phyloP scores from a whole-genome alignment of 2,113 vertebrate species.

The Nesogale talazaci region DNA sequence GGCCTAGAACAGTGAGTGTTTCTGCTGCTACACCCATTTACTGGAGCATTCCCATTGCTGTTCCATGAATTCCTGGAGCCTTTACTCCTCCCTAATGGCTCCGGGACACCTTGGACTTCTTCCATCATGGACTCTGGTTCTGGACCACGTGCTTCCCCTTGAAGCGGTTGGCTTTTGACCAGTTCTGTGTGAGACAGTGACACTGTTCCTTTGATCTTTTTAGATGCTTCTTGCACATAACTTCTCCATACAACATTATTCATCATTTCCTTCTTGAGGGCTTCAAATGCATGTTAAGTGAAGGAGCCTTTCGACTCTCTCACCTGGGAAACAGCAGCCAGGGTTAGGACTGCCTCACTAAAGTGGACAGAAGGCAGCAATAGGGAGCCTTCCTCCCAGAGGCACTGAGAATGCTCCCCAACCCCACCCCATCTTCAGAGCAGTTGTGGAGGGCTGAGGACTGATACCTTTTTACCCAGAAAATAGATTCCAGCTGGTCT shows the following conservation, averaged over 20 bases:
- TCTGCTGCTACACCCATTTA: no score
- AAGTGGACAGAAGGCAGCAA: no score
- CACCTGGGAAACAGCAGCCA: background rate
- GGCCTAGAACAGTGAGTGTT: no score
- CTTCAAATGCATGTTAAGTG: background rate
- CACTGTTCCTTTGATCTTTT: no score
- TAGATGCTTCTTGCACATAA: no score
- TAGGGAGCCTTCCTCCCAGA: background rate
- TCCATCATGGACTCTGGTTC: background rate
- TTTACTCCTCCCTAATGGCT: background rate
- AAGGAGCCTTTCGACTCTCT: background rate
- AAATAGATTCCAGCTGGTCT: conserved; percentile 36
- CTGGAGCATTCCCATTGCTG: no score
- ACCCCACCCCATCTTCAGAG: conserved; percentile 5
- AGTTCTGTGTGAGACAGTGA: no score
- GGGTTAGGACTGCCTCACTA: background rate
- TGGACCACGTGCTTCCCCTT: no score
- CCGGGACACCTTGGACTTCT: background rate
- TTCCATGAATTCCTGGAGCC: no score
- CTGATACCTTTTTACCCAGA: conserved; percentile 59
- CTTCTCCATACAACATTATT: background rate
- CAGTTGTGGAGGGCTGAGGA: background rate
- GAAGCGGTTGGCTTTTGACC: background rate
- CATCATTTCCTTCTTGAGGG: background rate
- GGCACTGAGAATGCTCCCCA: fast-evolving